Evolutionary conservation across 2,113 vertebrate species (phyloP), one percentile per base, ranked within the genome.

Genomic region (Microcebus tavaratra): DNA sequence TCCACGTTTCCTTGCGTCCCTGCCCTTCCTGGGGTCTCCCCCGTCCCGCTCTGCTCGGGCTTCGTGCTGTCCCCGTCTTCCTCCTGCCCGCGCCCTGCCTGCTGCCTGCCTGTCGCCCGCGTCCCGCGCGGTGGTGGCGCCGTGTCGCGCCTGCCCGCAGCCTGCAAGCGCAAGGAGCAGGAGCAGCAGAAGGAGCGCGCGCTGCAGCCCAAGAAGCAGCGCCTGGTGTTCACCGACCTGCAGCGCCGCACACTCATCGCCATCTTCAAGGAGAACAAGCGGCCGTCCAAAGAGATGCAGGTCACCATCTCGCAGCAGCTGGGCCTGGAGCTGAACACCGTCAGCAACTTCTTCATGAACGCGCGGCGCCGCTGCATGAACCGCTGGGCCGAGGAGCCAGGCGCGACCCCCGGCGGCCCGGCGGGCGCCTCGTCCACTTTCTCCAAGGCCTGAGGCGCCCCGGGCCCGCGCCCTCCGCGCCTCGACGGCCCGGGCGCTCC

Each of bases 321-420:
- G 57, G 99, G 99, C 97, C 98, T 99, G 98, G 99, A 99, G 99
- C 99, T 99, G 98, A 99, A 98, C 99, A 99, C 99, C 2, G 99
- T 99, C 99, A 99, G 99, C 99, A 99, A 99, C 98, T 99, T 99
- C 99, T 99, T 99, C 98, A 99, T 99, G 99, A 99, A 99, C 2
- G 99, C 99, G 27, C 99, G 99, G n/a, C 99, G 99, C 97, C 99
- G 99, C 85, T 99, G 99, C 89, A 99, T 99, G 98, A 99, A 99
- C 98, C 99, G 99, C 98, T 99, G 99, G 99, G 99, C 99, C 34
- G 99, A 99, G 84, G 99, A 99, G 97, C 99, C 99, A 0, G 99
- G 99, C 9, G 72, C 98, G 95, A 99, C 99, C 95, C 98, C 99
- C 0, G 99, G 99, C 42, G 99, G 99, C 96, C 98, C 99, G 8